Base-by-base conservation (phyloP, 2,113 vertebrate species). In the Ciconia maguari region DNA sequence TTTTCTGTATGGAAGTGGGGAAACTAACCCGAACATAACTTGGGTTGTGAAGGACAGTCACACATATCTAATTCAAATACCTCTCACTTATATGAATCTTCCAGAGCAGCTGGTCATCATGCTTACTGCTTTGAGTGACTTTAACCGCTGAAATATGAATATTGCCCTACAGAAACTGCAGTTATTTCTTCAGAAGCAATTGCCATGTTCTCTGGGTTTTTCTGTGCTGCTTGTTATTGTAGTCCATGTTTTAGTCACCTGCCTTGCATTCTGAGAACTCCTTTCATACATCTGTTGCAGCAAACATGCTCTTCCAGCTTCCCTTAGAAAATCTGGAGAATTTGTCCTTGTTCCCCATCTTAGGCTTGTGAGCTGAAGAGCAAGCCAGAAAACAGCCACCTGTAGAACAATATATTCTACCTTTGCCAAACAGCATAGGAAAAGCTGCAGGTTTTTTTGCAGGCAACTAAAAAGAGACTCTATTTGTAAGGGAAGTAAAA, bases 321-420 rank as follows among this genome's bases (percentile, higher is more conserved):
- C 54, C 29, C 26, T 80, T 68, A 62, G 58, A 80, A 96, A 96
- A 95, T 27, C 1, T 41, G 69, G 21, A 90, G n/a, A 94, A 68
- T 79, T 82, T 60, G 13, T 80, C 19, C 18, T 94, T 89, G 21
- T 65, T 97, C 32, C 74, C 49, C 48, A 61, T 38, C 30, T 84
- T 87, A 88, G 46, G 19, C 27, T 75, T 94, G 79, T 92, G 68
- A 96, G 70, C 70, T 84, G 54, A 76, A 97, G 96, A 97, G 46
- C 22, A 74, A 96, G 32, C 16, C 83, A 93, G 87, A 94, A 93
- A 82, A 51, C 49, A 76, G 41, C 58, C 41, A 41, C 16, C 46
- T 3, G 2, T 62, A 41, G 6, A 85, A 61, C 30, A 41, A 9
- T 55, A 46, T 21, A 16, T 49, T 87, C 41, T 82, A 27, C 10